phyloP scores from a whole-genome alignment of 1,140 invertebrate genomes.

The Gonatopus flavifemur region DNA sequence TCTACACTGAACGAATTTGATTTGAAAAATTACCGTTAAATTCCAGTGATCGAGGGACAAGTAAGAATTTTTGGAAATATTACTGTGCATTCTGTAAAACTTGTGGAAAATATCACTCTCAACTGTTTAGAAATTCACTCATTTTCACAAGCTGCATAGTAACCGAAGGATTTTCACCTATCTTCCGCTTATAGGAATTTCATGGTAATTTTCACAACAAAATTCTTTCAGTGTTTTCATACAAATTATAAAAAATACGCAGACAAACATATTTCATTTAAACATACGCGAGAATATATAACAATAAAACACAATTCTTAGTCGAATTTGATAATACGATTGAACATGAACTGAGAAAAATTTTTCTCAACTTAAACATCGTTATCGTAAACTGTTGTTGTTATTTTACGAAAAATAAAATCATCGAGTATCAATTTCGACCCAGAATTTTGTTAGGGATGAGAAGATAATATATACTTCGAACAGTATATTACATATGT shows the following conservation, averaged over 20 bases:
- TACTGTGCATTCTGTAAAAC: no score
- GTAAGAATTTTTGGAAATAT: no score
- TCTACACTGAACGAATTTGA: no score
- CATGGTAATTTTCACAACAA: no score
- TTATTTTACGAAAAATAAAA: slow-evolving; percentile 14
- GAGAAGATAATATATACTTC: slow-evolving; percentile 28
- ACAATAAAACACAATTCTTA: slow-evolving; percentile 29
- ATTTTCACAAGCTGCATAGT: no score
- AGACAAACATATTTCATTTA: slow-evolving; percentile 26
- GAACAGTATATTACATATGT: slow-evolving; percentile 38
- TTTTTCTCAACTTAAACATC: slow-evolving; percentile 5
- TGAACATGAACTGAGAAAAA: slow-evolving; percentile 10
- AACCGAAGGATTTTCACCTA: no score
- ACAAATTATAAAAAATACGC: slow-evolving; percentile 1
- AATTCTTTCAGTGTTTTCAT: no score
- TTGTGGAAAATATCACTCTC: no score
- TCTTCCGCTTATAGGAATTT: no score
- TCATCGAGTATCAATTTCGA: slow-evolving; percentile 34
- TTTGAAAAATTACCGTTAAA: no score
- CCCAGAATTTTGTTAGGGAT: slow-evolving; percentile 32
- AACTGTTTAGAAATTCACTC: no score
- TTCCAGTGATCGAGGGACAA: no score
- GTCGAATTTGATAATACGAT: slow-evolving; percentile 38
- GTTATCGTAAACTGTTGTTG: slow-evolving; percentile 8
- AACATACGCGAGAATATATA: slow-evolving; percentile 20